These are phyloP conservation scores for Eurystomus glaucurus DNA, from an alignment of 2,797 vertebrate species.

Conservation along the genomic window DNA sequence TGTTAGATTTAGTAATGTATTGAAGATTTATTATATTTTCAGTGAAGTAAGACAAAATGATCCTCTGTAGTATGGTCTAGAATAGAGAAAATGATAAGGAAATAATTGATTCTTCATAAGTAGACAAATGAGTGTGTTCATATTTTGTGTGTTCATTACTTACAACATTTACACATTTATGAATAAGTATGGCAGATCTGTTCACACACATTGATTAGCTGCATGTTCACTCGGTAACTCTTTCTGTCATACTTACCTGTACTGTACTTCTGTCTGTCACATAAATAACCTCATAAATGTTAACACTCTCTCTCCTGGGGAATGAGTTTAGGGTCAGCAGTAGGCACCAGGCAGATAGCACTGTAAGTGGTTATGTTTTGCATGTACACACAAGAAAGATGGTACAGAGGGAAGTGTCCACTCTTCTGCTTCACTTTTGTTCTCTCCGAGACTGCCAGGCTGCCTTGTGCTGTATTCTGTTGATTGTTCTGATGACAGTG, in stretches of 20 bases:
- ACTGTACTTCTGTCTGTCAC: background rate
- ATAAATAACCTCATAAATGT: background rate
- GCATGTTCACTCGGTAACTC: conserved; percentile 52
- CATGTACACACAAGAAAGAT: background rate
- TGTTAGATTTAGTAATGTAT: conserved; percentile 65
- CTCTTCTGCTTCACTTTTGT: background rate
- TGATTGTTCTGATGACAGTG: background rate
- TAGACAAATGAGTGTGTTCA: conserved; percentile 74
- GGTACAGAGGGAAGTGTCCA: background rate
- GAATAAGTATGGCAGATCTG: conserved; percentile 65
- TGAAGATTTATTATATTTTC: conserved; percentile 74
- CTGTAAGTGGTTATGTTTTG: rapidly evolving
- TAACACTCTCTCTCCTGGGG: background rate
- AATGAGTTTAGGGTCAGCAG: background rate
- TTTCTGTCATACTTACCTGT: conserved; percentile 70
- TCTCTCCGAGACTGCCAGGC: background rate
- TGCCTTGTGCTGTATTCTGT: background rate
- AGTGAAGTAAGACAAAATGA: conserved; percentile 74
- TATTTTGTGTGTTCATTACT: conserved; percentile 78
- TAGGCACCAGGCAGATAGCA: background rate
- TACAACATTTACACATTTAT: conserved; percentile 74
- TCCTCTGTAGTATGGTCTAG: conserved; percentile 10
- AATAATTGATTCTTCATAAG: conserved; percentile 76
- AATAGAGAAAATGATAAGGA: conserved; percentile 67
- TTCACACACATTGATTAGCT: conserved; percentile 61